Evolutionary conservation across 2,113 vertebrate species (phyloP).

Genomic region (Chionodraco myersi): DNA sequence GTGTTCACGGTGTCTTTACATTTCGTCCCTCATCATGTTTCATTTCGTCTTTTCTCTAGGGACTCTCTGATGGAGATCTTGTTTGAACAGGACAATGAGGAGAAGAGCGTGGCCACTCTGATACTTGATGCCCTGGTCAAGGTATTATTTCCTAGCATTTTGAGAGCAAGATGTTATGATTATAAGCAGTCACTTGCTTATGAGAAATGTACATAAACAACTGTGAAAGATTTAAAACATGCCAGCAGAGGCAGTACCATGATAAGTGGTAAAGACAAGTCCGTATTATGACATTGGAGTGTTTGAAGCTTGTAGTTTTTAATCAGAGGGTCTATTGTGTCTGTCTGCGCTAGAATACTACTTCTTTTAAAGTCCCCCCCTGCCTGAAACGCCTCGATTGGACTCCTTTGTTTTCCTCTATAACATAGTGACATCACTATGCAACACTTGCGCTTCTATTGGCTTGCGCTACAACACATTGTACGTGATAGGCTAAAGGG

Average conservation of each 20-base stretch:
- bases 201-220: not conserved
- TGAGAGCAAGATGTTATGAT: not conserved
- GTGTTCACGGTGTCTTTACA: no score
- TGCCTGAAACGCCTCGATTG: no score
- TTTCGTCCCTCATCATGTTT: not conserved
- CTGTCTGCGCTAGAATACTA: no score
- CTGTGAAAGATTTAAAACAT: not conserved
- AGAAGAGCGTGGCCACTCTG: conserved; percentile 95
- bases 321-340: not conserved
- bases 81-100: conserved; percentile 99
- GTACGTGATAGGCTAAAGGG: no score
- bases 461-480: no score
- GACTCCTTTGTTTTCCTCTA: no score
- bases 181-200: not conserved
- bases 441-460: no score
- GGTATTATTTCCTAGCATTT: conserved; percentile 75
- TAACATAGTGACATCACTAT: no score
- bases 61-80: conserved; percentile 96
- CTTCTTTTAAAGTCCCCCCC: not conserved
- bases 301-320: no score
- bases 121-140: conserved; percentile 94
- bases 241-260: not conserved
- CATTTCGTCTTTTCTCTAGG: conserved; percentile 71
- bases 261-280: not conserved
- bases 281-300: not conserved